Evolutionary conservation across 2,888 invertebrate species (phyloP).

Genomic region (Ethmia dodecea): DNA sequence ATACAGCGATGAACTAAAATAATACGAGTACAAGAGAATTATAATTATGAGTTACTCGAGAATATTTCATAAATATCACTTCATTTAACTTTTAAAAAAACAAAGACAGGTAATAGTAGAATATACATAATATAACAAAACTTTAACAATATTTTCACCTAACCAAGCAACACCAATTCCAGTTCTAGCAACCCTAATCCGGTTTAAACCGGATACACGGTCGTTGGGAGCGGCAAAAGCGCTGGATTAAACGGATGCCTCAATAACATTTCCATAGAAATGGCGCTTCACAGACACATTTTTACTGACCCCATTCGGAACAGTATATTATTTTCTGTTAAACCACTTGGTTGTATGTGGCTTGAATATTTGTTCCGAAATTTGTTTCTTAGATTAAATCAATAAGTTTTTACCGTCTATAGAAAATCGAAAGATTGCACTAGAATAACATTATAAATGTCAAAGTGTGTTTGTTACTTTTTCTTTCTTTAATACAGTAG

Average conservation of each 20-base stretch:
- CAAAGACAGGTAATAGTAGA: too few species aligned
- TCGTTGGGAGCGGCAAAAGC: slow-evolving; percentile 55
- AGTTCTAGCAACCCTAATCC: slow-evolving; percentile 58
- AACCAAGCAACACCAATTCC: slow-evolving; percentile 21
- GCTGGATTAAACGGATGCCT: slow-evolving; percentile 64
- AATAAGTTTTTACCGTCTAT: too few species aligned
- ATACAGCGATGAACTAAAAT: too few species aligned
- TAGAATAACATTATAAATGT: too few species aligned
- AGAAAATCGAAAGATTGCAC: too few species aligned
- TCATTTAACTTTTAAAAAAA: too few species aligned
- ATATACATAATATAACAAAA: too few species aligned
- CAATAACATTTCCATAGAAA: slow-evolving; percentile 73
- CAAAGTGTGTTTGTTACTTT: too few species aligned
- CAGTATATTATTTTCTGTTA: slow-evolving; percentile 40
- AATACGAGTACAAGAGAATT: too few species aligned
- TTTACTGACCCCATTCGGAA: slow-evolving; percentile 55
- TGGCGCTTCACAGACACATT: slow-evolving; percentile 53
- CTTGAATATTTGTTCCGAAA: slow-evolving; percentile 21
- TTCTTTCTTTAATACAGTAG: too few species aligned
- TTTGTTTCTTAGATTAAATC: not conserved
- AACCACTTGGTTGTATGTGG: slow-evolving; percentile 27
- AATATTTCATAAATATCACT: too few species aligned
- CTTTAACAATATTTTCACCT: not conserved
- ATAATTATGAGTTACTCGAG: too few species aligned
- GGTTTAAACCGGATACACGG: slow-evolving; percentile 59